Base-by-base conservation (phyloP, 2,113 vertebrate genomes). In the Sula dactylatra region DNA sequence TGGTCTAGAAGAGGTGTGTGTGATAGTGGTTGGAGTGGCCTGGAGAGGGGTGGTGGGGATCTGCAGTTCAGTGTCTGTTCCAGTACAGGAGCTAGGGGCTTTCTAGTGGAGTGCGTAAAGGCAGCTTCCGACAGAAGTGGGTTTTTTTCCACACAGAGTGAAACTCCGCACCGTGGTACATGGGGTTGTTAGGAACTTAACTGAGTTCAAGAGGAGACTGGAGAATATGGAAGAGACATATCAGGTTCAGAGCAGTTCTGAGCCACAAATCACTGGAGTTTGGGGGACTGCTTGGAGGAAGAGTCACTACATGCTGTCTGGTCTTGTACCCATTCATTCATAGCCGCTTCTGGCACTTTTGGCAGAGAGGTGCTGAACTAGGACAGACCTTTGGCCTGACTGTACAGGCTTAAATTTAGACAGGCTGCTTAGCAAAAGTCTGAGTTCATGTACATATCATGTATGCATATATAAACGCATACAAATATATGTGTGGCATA, bases 271-370 rank as follows among this genome's bases (percentile, higher is more conserved):
- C n/a, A 15, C 58, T 45, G 62, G 11, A 31, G 27, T 32, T 20
- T 70, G 54, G 19, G 77, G 69, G 21, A 7, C 5, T 69, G 17
- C 42, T 2, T 18, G 70, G 40, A 7, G 24, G 16, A 61, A 18
- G 36, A 79, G 71, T 58, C 42, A 9, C 29, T 14, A 2, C 8
- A 1, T 54, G 32, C 81, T 83, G 16, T 42, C 47, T 42, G 3
- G 25, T n/a, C 29, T 83, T 0, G 0, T 21, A 31, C 29, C 31
- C 17, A 24, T 49, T 50, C 8, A 6, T 36, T 64, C 0, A 0
- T 38, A 58, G 69, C 44, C 7, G 1, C 49, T 76, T 52, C 44
- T 70, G 62, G 34, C 42, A 34, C 84, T 59, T 44, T 29, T 31
- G 38, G 22, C 55, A 45, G 40, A 66, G 59, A n/a, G 73, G 36